Evolutionary conservation across 2,113 vertebrate genomes (phyloP).

Genomic region (Gymnocephalus cernua): DNA sequence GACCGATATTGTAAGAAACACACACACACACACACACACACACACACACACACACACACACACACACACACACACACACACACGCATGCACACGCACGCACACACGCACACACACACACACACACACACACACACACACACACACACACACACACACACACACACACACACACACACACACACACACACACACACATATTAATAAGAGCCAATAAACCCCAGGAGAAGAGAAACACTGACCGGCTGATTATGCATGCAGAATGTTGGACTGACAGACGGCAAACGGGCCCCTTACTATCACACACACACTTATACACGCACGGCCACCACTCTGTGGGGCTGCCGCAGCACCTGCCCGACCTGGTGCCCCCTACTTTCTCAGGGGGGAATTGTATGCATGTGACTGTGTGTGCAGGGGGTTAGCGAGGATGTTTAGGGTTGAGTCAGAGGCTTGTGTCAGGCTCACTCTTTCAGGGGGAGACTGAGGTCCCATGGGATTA

Average conservation of each 20-base stretch:
- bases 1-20: conserved; percentile 30
- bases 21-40: conserved; percentile 13
- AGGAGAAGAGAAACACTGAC: conserved; percentile 73
- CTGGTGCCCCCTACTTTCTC: conserved; percentile 69
- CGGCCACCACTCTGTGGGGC: conserved; percentile 46
- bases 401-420: conserved; percentile 38
- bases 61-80: conserved; percentile 22
- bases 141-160: conserved; percentile 10
- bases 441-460: conserved; percentile 78
- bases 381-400: conserved; percentile 58
- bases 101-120: conserved; percentile 20
- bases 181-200: conserved; percentile 3
- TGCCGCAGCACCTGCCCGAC: conserved; percentile 79
- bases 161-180: conserved; percentile 20
- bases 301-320: conserved; percentile 24
- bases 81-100: conserved; percentile 1
- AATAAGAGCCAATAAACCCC: conserved; percentile 53
- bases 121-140: conserved; percentile 2
- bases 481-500: conserved; percentile 80
- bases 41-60: conserved; percentile 3
- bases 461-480: conserved; percentile 75
- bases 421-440: conserved; percentile 47
- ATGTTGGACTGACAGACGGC: conserved; percentile 76
- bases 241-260: conserved; percentile 69
- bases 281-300: conserved; percentile 41